A percentile compares a stretch with the other conserved stretches of the same genome.
phyloP scores from a whole-genome alignment of 2,888 invertebrate species.

The Pandemis cinnamomeana region DNA sequence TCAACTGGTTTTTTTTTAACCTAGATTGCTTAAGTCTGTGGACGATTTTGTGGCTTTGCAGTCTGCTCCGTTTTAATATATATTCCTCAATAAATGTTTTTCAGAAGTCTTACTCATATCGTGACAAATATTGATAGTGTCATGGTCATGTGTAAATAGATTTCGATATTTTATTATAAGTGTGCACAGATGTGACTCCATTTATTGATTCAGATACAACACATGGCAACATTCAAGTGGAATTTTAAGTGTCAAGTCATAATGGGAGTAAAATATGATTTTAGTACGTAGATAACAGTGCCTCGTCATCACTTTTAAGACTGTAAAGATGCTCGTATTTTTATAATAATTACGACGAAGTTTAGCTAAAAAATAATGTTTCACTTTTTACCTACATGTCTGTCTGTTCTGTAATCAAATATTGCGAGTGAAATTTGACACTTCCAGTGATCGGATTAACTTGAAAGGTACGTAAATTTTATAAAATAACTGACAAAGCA shows the following conservation, averaged over 20 bases:
- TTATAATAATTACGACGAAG: too few species aligned
- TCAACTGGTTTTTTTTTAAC: too few species aligned
- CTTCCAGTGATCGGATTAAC: too few species aligned
- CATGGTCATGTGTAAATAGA: slow-evolving; percentile 4
- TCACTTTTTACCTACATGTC: too few species aligned
- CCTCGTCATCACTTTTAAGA: not conserved
- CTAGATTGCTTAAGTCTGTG: too few species aligned
- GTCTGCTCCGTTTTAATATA: not conserved
- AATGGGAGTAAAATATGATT: slow-evolving; percentile 37
- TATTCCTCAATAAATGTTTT: not conserved
- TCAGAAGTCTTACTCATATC: slow-evolving; percentile 11
- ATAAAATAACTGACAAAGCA: too few species aligned
- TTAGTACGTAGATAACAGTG: slow-evolving; percentile 31
- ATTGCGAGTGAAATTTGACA: too few species aligned
- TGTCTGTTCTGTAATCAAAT: too few species aligned
- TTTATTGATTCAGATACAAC: slow-evolving; percentile 29
- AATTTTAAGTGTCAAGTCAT: slow-evolving; percentile 35
- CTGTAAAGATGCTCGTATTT: not conserved
- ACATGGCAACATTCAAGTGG: slow-evolving; percentile 39
- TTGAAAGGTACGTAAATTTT: too few species aligned
- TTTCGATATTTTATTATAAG: slow-evolving; percentile 31
- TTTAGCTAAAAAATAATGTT: too few species aligned
- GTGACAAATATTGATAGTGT: slow-evolving; percentile 10
- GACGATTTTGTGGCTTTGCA: not conserved
- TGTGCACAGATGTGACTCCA: slow-evolving; percentile 33